These are phyloP conservation scores for Pteronotus mesoamericanus DNA, from an alignment of 2,797 vertebrate species.

Conservation along the genomic window DNA sequence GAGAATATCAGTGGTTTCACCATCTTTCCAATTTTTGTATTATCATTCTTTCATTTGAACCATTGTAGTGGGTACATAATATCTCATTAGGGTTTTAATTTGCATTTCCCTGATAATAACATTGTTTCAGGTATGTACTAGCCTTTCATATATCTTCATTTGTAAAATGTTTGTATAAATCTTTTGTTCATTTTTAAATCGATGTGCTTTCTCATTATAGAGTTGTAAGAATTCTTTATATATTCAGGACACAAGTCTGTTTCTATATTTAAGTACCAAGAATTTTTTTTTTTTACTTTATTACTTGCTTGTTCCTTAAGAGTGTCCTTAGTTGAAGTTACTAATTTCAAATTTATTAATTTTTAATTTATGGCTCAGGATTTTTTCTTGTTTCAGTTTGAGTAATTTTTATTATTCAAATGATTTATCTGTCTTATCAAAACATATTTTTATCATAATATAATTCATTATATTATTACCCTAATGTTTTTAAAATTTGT, in stretches of 20 bases:
- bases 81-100: not conserved
- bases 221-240: not conserved
- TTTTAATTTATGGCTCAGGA: not conserved
- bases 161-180: not conserved
- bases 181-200: not conserved
- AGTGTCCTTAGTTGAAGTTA: not conserved
- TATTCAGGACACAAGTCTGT: not conserved
- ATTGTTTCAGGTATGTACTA: not conserved
- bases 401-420: not conserved
- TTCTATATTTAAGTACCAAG: not conserved
- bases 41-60: not conserved
- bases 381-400: not conserved
- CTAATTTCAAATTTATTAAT: not conserved
- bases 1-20: not conserved
- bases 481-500: not conserved
- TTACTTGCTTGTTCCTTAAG: not conserved
- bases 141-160: not conserved
- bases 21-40: not conserved
- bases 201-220: not conserved
- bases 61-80: not conserved
- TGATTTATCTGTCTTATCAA: not conserved
- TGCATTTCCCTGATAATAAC: not conserved
- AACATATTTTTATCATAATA: not conserved
- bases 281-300: not conserved
- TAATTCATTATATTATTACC: not conserved